A percentile compares a stretch with the other conserved stretches of the same genome.
Evolutionary conservation across 2,888 invertebrate species (phyloP).

Genomic region (Trichogramma evanescens): DNA sequence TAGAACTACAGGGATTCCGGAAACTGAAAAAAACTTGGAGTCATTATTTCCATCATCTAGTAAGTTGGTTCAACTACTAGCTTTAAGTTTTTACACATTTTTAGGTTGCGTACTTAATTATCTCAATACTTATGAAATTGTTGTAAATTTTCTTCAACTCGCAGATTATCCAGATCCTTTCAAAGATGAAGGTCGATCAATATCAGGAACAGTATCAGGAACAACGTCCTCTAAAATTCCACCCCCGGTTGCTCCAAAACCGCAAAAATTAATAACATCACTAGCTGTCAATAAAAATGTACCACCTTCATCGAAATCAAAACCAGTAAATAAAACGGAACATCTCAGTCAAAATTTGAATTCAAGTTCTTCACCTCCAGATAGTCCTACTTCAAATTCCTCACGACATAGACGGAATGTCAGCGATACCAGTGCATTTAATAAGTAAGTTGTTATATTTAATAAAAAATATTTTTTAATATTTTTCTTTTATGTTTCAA

Average conservation of each 20-base stretch:
- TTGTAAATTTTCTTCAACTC: neutral
- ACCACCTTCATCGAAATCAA: constrained; percentile 15
- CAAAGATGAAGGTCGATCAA: constrained; percentile 51
- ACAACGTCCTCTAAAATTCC: constrained; percentile 38
- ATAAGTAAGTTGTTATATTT: constrained; percentile 55
- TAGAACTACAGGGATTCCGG: constrained; percentile 22
- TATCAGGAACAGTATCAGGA: constrained; percentile 40
- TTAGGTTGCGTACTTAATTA: neutral
- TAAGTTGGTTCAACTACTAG: constrained; percentile 25
- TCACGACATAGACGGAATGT: constrained; percentile 71
- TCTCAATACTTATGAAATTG: neutral
- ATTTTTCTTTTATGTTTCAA: constrained; percentile 2
- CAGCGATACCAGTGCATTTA: constrained; percentile 77
- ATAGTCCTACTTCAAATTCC: constrained; percentile 40
- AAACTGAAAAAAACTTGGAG: constrained; percentile 50
- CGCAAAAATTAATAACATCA: constrained; percentile 37
- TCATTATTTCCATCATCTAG: constrained; percentile 59
- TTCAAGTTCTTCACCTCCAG: constrained; percentile 42
- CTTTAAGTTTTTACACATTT: neutral
- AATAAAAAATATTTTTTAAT: neutral
- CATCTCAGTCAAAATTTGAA: constrained; percentile 44
- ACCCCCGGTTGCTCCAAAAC: constrained; percentile 40
- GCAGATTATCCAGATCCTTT: constrained; percentile 64
- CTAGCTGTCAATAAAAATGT: constrained; percentile 25
- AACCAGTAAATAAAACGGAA: constrained; percentile 41